Conservation (phyloP, 2,797 vertebrate genomes). For the Pangasius krempfi region DNA sequence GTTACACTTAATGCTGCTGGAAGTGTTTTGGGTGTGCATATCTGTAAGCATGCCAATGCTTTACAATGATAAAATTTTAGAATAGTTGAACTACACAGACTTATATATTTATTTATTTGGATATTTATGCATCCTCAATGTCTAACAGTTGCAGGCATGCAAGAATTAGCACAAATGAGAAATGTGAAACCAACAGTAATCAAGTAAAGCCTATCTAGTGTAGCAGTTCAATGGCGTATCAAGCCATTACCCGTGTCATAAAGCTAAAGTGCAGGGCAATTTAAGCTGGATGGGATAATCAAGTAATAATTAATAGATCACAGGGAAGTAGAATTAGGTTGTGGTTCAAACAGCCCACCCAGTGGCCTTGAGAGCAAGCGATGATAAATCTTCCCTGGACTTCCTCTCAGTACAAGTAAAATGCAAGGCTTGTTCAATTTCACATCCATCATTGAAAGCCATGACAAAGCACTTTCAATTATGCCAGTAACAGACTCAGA, state of each 20-base stretch:
- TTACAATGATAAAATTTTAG: not conserved
- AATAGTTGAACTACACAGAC: not conserved
- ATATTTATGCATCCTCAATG: not conserved
- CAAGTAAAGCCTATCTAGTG: not conserved
- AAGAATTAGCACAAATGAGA: not conserved
- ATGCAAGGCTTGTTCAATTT: constrained; percentile 91
- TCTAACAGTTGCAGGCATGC: not conserved
- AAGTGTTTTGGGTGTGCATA: not conserved
- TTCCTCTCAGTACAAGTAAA: constrained; percentile 86
- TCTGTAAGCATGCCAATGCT: not conserved
- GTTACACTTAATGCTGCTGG: not conserved
- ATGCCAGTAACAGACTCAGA: constrained; percentile 83
- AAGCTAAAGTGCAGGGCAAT: not conserved
- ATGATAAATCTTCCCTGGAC: constrained; percentile 87
- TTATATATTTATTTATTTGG: not conserved
- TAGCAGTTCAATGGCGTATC: not conserved
- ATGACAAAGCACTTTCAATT: constrained; percentile 91
- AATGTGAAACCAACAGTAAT: not conserved
- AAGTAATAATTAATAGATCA: constrained; percentile 80
- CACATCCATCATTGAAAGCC: constrained; percentile 91
- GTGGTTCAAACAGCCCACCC: constrained; percentile 80
- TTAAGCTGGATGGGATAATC: constrained; percentile 66
- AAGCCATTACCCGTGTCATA: not conserved
- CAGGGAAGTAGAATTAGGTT: constrained; percentile 67
- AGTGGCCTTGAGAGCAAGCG: constrained; percentile 78